Conservation (phyloP, 2,113 vertebrate genomes). For the Ploceus nigricollis region DNA sequence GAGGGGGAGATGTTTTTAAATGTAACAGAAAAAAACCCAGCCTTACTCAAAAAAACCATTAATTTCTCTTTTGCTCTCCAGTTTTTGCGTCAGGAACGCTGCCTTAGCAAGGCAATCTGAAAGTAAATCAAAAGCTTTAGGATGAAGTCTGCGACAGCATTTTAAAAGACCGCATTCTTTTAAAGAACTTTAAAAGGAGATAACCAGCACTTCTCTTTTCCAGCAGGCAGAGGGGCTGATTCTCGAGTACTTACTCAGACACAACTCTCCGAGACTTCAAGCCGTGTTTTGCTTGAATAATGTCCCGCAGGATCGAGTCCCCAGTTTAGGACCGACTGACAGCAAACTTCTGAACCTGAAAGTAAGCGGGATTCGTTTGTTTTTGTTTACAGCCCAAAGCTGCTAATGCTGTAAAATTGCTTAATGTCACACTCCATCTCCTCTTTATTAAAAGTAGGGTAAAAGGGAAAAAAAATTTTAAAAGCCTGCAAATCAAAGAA, state of each 20-base stretch:
- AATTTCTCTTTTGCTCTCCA: background rate
- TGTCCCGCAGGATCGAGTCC: background rate
- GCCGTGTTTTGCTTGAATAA: slow-evolving; percentile 40
- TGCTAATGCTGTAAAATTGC: slow-evolving; percentile 48
- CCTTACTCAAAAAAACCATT: background rate
- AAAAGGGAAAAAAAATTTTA: background rate
- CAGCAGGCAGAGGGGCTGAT: slow-evolving; percentile 10
- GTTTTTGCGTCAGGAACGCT: background rate
- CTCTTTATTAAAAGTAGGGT: slow-evolving; percentile 5
- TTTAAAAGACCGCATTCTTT: background rate
- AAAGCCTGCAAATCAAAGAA: slow-evolving; percentile 24
- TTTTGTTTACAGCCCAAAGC: slow-evolving; percentile 30
- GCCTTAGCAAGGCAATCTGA: background rate
- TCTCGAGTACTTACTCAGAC: slow-evolving; percentile 31
- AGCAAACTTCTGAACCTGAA: slow-evolving; percentile 30
- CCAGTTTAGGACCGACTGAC: slow-evolving; percentile 25
- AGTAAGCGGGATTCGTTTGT: slow-evolving; percentile 44
- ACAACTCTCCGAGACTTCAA: slow-evolving; percentile 30
- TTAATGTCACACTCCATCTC: slow-evolving; percentile 45
- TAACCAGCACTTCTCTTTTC: slow-evolving; percentile 14
- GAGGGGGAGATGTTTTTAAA: background rate
- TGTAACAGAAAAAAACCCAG: background rate
- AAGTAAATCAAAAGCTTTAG: background rate
- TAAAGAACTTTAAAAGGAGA: background rate
- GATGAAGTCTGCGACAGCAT: background rate